Evolutionary conservation across 1,140 invertebrate genomes (phyloP).

Genomic region (Drosophila willistoni): DNA sequence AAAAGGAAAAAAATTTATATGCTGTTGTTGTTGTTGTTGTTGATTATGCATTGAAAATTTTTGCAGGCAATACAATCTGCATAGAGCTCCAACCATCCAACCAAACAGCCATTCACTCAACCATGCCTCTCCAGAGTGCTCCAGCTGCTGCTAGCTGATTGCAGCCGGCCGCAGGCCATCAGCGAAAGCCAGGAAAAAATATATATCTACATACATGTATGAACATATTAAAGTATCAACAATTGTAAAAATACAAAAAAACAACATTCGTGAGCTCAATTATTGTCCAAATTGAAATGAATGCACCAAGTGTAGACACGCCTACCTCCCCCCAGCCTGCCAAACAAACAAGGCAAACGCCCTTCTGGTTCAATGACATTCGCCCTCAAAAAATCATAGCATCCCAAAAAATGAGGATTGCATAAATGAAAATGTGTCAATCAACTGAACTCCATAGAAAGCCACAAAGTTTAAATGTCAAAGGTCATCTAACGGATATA

Average conservation of each 20-base stretch:
- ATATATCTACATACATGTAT: conserved; percentile 18
- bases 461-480: conserved; percentile 11
- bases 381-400: conserved; percentile 2
- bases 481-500: conserved; percentile 1
- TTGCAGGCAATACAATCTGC: conserved; percentile 65
- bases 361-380: conserved; percentile 59
- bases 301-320: conserved; percentile 58
- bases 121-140: conserved; percentile 31
- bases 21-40: conserved; percentile 54
- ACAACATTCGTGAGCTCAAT: conserved; percentile 53
- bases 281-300: conserved; percentile 76
- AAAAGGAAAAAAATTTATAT: conserved; percentile 18
- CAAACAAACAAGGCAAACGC: conserved; percentile 20
- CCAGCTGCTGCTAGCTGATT: conserved; percentile 41
- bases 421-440: conserved; percentile 18
- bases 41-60: conserved; percentile 77
- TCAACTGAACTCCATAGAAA: background rate
- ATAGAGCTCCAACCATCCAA: conserved; percentile 38
- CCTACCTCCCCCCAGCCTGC: conserved; percentile 13
- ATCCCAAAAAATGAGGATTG: conserved; percentile 5
- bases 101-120: conserved; percentile 23
- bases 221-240: conserved; percentile 37
- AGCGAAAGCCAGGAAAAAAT: conserved; percentile 47
- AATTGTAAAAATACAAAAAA: conserved; percentile 11
- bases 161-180: conserved; percentile 38